Conservation (phyloP, 2,113 vertebrate genomes). For the Catharus minimus region DNA sequence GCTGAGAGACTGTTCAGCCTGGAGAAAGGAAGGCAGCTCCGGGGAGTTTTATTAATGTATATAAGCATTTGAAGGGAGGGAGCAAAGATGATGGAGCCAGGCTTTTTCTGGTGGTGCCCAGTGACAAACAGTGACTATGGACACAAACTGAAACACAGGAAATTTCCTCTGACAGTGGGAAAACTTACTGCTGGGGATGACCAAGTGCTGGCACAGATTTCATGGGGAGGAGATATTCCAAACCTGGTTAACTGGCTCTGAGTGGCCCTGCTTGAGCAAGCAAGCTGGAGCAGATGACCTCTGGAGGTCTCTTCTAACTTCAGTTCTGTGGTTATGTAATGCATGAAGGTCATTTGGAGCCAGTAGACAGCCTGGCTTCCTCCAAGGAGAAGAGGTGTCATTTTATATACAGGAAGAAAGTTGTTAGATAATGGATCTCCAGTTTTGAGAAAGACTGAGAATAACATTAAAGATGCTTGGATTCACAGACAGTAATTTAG, state of each 20-base stretch:
- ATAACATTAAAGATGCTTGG: background rate
- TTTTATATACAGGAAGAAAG: background rate
- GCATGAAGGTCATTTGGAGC: background rate
- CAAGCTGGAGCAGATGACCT: background rate
- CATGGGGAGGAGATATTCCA: background rate
- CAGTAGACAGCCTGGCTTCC: background rate
- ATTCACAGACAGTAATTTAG: background rate
- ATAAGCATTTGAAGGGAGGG: background rate
- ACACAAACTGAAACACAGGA: background rate
- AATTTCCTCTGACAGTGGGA: background rate
- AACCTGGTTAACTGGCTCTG: background rate
- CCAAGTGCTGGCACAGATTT: rapidly evolving
- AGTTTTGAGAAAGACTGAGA: background rate
- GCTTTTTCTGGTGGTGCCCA: background rate
- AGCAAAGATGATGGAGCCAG: background rate
- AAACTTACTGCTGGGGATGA: background rate
- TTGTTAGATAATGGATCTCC: background rate
- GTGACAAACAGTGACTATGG: background rate
- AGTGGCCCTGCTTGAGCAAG: background rate
- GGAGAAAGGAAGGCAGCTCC: background rate
- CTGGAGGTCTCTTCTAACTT: background rate
- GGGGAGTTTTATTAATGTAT: rapidly evolving
- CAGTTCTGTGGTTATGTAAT: background rate
- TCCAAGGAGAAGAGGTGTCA: background rate
- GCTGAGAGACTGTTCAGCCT: background rate